Percentiles rank a stretch among this genome's conserved stretches.
Conservation (phyloP, 2,113 vertebrate genomes). For the Pandion haliaetus region DNA sequence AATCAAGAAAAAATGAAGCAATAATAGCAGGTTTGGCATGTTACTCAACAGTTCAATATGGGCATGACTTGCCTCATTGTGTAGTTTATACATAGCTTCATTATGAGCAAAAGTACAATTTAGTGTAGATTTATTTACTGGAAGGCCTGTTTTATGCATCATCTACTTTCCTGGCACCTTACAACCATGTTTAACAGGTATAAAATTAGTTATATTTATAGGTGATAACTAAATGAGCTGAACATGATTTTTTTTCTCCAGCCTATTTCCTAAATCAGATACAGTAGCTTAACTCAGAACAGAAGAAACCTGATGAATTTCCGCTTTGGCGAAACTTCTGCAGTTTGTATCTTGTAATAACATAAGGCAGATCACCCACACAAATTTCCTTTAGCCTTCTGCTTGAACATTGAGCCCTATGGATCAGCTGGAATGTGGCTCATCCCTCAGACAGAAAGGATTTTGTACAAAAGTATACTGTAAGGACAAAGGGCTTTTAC, state of each 20-base stretch:
- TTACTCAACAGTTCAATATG: neutral
- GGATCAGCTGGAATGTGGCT: neutral
- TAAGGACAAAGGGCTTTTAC: neutral
- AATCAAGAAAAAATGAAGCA: conserved; percentile 68
- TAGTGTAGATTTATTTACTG: conserved; percentile 29
- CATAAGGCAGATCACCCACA: neutral
- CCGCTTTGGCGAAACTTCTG: neutral
- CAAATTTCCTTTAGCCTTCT: neutral
- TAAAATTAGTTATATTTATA: conserved; percentile 43
- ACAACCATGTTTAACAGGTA: conserved; percentile 16
- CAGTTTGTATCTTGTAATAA: neutral
- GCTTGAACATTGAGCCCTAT: neutral
- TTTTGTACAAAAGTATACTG: neutral
- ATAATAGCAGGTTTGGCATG: neutral
- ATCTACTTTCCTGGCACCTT: conserved; percentile 13
- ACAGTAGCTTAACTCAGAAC: neutral
- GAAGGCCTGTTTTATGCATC: conserved; percentile 29
- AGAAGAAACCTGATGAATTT: neutral
- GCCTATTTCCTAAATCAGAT: conserved; percentile 12
- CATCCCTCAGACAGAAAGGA: neutral
- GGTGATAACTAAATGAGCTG: neutral
- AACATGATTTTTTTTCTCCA: neutral
- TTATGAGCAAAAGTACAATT: conserved; percentile 58
- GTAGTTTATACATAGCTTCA: conserved; percentile 48
- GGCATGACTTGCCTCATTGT: conserved; percentile 26